Evolutionary conservation across 2,888 invertebrate genomes (phyloP).

Genomic region (Malthinus seriepunctatus): DNA sequence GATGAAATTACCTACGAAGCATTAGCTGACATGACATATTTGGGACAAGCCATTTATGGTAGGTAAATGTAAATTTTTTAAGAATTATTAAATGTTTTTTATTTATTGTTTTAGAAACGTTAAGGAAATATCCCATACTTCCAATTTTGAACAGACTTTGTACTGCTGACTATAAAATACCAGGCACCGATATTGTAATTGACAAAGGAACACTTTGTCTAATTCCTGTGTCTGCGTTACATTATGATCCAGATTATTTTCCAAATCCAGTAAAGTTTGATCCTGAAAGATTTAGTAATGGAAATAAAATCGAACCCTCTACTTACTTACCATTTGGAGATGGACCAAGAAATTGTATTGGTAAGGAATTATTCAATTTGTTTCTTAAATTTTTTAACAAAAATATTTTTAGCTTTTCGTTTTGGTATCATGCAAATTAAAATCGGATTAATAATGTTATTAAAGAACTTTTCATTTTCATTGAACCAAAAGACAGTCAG

Average conservation of each 20-base stretch:
- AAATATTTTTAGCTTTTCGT: conserved; percentile 33
- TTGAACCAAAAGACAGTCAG: conserved; percentile 28
- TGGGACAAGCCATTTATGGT: conserved; percentile 54
- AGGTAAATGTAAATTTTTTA: conserved; percentile 30
- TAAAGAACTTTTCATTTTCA: conserved; percentile 31
- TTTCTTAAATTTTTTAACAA: not conserved
- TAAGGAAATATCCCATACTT: conserved; percentile 47
- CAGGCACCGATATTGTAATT: conserved; percentile 33
- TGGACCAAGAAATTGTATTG: conserved; percentile 32
- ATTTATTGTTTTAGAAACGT: conserved; percentile 45
- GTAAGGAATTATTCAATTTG: not conserved
- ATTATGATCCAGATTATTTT: conserved; percentile 44
- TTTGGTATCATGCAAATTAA: conserved; percentile 46
- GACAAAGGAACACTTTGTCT: conserved; percentile 33
- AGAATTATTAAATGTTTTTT: too few species aligned
- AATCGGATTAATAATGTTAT: conserved; percentile 39
- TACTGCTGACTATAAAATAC: conserved; percentile 36
- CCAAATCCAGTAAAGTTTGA: conserved; percentile 45
- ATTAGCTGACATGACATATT: conserved; percentile 53
- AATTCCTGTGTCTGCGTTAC: conserved; percentile 42
- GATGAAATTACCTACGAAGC: conserved; percentile 52
- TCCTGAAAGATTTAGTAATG: conserved; percentile 44
- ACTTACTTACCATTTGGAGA: conserved; percentile 42
- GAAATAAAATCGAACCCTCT: conserved; percentile 31
- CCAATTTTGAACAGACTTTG: conserved; percentile 38